Base-by-base conservation (phyloP, 1,140 invertebrate genomes). In the Melitaea cinxia region DNA sequence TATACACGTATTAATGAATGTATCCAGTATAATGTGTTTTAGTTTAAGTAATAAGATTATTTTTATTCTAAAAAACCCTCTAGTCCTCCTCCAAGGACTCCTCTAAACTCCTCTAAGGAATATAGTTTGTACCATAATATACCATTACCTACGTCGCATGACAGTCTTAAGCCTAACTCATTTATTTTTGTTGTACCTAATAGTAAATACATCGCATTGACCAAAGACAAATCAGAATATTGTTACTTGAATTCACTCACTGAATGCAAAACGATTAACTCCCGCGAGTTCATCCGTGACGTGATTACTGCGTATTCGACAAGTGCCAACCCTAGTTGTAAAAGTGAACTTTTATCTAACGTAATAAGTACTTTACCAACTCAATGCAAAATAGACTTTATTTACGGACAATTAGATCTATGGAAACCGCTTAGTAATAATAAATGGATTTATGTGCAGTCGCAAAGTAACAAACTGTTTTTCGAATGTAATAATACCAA, bases 231-330 rank as follows among this genome's bases (percentile, higher is more conserved):
- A 37, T 54, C 47, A 6, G 2, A 49, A 21, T 72, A 66, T 45
- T 56, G 55, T 39, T 55, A 6, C 14, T 19, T 69, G 28, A 37
- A 60, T 5, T 19, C 21, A 1, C 39, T 69, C 35, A 39, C 15
- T 9, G 28, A 49, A 14, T 62, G 95, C 33, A 49, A 59, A 60
- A 12, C n/a, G 35, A 54, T 21, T 47, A 60, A 24, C 17, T 21
- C 12, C 26, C 19, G 12, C 23, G 33, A 17, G 42, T 42, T n/a
- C 7, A 23, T 66, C 21, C 55, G 56, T 6, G 37, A 55, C 26
- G 28, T 66, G n/a, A 12, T 26, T 7, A 59, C n/a, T 33, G 19
- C 60, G 15, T 24, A 33, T 14, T 30, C 19, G 9, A 66, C 57
- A 7, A 49, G 50, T 26, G 50, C 26, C 12, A 53, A 56, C 24